Percentiles rank a stretch among this genome's conserved stretches.
phyloP scores from a whole-genome alignment of 1,140 invertebrate genomes.

The Aphaenogaster floridana region DNA sequence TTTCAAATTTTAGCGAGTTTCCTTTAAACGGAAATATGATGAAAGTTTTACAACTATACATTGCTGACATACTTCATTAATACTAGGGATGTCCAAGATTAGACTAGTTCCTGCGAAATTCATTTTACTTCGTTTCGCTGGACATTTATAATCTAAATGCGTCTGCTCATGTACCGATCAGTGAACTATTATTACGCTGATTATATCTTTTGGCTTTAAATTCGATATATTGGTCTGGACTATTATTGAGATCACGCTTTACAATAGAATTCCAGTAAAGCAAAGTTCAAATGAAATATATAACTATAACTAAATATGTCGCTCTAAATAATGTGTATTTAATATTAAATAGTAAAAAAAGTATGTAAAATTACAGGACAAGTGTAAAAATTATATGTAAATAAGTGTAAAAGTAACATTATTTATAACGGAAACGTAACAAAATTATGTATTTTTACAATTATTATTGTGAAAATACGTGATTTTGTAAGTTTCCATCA shows the following conservation, averaged over 20 bases:
- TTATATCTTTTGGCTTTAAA: slow-evolving; percentile 12
- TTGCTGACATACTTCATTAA: not conserved
- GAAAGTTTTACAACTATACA: not conserved
- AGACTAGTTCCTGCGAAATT: not conserved
- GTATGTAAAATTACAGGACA: no score
- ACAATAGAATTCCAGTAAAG: not conserved
- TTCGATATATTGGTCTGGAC: not conserved
- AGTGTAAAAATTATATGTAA: no score
- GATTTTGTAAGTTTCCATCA: no score
- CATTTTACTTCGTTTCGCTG: not conserved
- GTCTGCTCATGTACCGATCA: not conserved
- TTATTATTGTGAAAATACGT: no score
- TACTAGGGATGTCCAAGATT: not conserved
- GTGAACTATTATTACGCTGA: not conserved
- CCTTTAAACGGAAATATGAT: not conserved
- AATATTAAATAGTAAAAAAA: not conserved
- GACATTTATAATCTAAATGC: not conserved
- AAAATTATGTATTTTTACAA: no score
- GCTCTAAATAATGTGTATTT: not conserved
- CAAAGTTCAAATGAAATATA: not conserved
- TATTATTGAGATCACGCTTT: slow-evolving; percentile 10
- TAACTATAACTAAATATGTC: not conserved
- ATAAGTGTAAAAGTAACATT: no score
- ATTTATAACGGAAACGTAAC: no score
- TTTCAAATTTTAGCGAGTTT: not conserved